Evolutionary conservation across 2,888 invertebrate genomes (phyloP).

Genomic region (Abrostola tripartita): DNA sequence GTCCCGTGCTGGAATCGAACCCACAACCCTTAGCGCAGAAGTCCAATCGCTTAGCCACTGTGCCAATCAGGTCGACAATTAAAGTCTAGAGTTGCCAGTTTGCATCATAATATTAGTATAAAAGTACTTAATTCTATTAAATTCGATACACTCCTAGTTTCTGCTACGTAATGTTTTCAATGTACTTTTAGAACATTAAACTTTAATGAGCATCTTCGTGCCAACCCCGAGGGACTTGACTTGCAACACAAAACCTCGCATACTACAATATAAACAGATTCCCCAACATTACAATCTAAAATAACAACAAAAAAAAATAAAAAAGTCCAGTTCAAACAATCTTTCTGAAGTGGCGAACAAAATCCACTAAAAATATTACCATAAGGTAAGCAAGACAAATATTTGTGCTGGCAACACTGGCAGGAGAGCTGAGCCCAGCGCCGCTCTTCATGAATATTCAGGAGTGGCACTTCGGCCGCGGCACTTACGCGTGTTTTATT

Average conservation of each 20-base stretch:
- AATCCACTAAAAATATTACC: conserved; percentile 55
- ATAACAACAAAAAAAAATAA: conserved; percentile 31
- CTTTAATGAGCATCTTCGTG: conserved; percentile 6
- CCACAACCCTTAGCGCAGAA: too few relatives aligned
- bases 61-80: too few relatives aligned
- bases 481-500: conserved; percentile 47
- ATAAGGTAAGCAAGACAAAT: conserved; percentile 55
- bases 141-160: conserved; percentile 1
- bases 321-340: conserved; percentile 35
- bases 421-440: conserved; percentile 40
- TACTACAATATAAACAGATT: conserved; percentile 18
- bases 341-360: conserved; percentile 40
- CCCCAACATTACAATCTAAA: conserved; percentile 23
- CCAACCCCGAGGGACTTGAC: conserved; percentile 2
- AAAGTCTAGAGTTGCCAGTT: too few relatives aligned
- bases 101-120: neutral
- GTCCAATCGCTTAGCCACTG: too few relatives aligned
- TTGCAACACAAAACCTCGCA: conserved; percentile 8
- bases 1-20: too few relatives aligned
- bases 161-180: neutral
- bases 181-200: conserved; percentile 2
- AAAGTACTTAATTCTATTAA: neutral
- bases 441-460: conserved; percentile 56
- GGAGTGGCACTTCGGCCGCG: conserved; percentile 22
- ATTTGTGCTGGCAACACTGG: conserved; percentile 50